Evolutionary conservation across 2,888 invertebrate genomes (phyloP).

Genomic region (Agonopterix arenella): DNA sequence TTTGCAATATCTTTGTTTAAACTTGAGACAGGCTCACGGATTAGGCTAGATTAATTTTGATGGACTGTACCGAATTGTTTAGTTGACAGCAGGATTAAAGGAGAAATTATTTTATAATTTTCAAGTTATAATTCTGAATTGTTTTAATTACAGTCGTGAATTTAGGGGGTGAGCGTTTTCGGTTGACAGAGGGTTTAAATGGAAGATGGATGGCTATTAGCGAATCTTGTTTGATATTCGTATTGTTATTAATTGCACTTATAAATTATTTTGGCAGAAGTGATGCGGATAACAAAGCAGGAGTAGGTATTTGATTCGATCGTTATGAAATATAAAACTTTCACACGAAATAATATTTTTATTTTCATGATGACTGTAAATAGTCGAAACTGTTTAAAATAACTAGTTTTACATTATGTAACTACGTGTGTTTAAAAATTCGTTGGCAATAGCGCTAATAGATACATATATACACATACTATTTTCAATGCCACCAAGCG

Average conservation of each 20-base stretch:
- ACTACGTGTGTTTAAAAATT: too few relatives aligned
- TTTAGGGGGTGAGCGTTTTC: slow-evolving; percentile 37
- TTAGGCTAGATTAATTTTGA: slow-evolving; percentile 74
- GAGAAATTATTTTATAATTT: slow-evolving; percentile 64
- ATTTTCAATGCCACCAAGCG: slow-evolving; percentile 5
- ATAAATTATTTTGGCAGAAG: not conserved
- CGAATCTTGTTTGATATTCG: slow-evolving; percentile 14
- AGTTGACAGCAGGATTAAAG: slow-evolving; percentile 63
- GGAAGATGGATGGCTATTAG: slow-evolving; percentile 30
- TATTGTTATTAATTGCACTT: slow-evolving; percentile 4
- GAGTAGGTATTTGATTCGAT: too few relatives aligned
- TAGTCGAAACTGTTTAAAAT: too few relatives aligned
- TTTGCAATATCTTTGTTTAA: slow-evolving; percentile 71
- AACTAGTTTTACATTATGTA: too few relatives aligned
- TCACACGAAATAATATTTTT: too few relatives aligned
- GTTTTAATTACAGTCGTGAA: slow-evolving; percentile 67
- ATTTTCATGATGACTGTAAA: too few relatives aligned
- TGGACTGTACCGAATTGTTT: slow-evolving; percentile 70
- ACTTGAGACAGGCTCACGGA: slow-evolving; percentile 59
- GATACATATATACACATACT: too few relatives aligned
- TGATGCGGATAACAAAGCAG: too few relatives aligned
- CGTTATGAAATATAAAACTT: too few relatives aligned
- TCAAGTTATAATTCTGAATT: slow-evolving; percentile 53
- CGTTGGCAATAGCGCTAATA: too few relatives aligned
- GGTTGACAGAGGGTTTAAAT: slow-evolving; percentile 41